Conservation (phyloP, 2,113 vertebrate species). For the Oostethus manadensis region DNA sequence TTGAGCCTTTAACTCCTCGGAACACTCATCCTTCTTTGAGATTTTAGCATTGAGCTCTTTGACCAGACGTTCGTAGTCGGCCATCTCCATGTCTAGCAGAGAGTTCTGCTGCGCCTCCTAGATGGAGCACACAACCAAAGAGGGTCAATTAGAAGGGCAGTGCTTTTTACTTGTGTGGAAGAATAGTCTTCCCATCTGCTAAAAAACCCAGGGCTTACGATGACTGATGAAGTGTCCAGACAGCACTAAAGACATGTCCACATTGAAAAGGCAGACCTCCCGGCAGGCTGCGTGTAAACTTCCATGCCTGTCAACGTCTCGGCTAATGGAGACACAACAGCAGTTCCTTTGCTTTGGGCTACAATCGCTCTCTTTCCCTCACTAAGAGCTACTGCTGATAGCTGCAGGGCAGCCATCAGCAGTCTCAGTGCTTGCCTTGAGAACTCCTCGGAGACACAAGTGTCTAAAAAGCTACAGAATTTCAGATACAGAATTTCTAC, state of each 20-base stretch:
- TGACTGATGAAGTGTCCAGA: background rate
- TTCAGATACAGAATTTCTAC: slow-evolving; percentile 7
- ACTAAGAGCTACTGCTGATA: slow-evolving; percentile 36
- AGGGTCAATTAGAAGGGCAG: background rate
- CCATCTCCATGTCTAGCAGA: slow-evolving; percentile 97
- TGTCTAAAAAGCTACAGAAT: slow-evolving; percentile 26
- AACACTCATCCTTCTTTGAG: slow-evolving; percentile 71
- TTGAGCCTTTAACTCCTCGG: slow-evolving; percentile 80
- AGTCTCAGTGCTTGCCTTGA: slow-evolving; percentile 43
- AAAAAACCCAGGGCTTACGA: background rate
- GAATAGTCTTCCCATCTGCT: no score
- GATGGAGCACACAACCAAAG: background rate
- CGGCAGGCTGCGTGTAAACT: slow-evolving; percentile 19
- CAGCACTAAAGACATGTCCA: slow-evolving; percentile 15
- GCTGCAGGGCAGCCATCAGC: slow-evolving; percentile 52
- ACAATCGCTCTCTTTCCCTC: slow-evolving; percentile 35
- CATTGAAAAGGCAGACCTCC: slow-evolving; percentile 19
- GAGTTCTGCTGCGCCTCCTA: slow-evolving; percentile 94
- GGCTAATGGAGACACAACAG: slow-evolving; percentile 54
- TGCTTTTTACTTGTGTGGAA: no score
- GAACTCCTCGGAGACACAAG: slow-evolving; percentile 38
- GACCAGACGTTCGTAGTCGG: slow-evolving; percentile 91
- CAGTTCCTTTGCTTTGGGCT: slow-evolving; percentile 32
- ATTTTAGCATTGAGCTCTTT: slow-evolving; percentile 91
- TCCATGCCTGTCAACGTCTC: slow-evolving; percentile 26